Conservation (phyloP, 2,797 vertebrate species). For the Pitangus sulphuratus region DNA sequence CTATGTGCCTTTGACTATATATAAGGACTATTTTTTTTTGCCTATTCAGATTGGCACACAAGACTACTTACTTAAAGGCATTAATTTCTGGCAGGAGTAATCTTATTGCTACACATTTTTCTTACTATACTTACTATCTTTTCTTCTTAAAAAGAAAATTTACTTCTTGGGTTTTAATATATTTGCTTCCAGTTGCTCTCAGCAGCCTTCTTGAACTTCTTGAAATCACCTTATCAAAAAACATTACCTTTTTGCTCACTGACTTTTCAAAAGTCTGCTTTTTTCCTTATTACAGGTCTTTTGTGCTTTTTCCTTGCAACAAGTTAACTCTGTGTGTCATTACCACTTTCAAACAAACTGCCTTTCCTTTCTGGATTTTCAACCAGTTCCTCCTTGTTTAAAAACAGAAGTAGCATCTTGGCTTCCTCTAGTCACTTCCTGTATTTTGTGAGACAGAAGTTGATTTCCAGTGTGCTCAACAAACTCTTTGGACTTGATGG, state of each 20-base stretch:
- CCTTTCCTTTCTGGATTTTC: not conserved
- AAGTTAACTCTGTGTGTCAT: not conserved
- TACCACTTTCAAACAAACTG: not conserved
- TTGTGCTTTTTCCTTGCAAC: not conserved
- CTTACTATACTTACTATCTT: not conserved
- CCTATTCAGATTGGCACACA: not conserved
- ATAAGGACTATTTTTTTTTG: not conserved
- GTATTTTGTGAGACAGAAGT: not conserved
- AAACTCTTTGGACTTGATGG: not conserved
- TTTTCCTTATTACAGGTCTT: not conserved
- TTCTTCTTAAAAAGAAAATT: not conserved
- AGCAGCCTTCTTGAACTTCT: not conserved
- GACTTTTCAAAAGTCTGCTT: not conserved
- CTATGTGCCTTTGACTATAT: not conserved
- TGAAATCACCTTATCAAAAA: not conserved
- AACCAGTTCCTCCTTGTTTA: not conserved
- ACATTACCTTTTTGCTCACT: not conserved
- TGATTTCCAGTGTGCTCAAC: not conserved
- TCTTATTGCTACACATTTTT: not conserved
- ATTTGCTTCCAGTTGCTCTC: not conserved
- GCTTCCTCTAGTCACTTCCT: not conserved
- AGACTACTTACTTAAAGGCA: not conserved
- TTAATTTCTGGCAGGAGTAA: not conserved
- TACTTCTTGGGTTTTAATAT: not conserved
- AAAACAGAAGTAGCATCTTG: not conserved